Conservation (phyloP, 2,888 invertebrate genomes). For the Ernsta delagoae region DNA sequence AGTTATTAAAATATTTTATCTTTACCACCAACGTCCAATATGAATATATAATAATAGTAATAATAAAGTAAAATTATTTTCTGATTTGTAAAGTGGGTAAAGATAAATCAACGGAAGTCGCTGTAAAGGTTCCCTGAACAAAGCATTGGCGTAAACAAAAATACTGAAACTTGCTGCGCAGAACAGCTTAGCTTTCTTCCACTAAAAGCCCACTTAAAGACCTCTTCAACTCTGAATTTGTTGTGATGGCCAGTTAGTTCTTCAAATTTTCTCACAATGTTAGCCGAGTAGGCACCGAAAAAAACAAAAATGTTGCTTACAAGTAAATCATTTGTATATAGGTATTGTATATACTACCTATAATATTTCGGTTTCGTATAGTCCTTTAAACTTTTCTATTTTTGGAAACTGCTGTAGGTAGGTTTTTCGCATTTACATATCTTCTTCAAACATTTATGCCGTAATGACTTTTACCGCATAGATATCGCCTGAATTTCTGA, state of each 20-base stretch:
- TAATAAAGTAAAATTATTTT: neutral
- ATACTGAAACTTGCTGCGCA: conserved; percentile 76
- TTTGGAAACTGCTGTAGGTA: conserved; percentile 68
- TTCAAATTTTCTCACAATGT: conserved; percentile 46
- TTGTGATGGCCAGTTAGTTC: conserved; percentile 59
- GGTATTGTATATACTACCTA: too few species aligned
- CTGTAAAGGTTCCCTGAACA: conserved; percentile 45
- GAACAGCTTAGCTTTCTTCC: conserved; percentile 80
- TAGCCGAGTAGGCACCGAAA: neutral
- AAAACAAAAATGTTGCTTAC: too few species aligned
- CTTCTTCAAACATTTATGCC: neutral
- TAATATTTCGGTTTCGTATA: neutral
- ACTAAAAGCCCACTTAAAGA: conserved; percentile 84
- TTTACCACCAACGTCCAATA: too few species aligned
- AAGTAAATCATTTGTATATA: too few species aligned
- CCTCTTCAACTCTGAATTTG: conserved; percentile 79
- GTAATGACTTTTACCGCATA: conserved; percentile 16
- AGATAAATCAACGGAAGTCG: neutral
- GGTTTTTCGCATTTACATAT: conserved; percentile 31
- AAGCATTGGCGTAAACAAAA: conserved; percentile 73
- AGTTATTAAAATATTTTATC: too few species aligned
- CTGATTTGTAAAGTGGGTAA: neutral
- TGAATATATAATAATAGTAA: too few species aligned
- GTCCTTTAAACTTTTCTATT: conserved; percentile 48
- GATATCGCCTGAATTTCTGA: neutral